Conservation (phyloP, 2,888 invertebrate species). For the Linyphia triangularis region DNA sequence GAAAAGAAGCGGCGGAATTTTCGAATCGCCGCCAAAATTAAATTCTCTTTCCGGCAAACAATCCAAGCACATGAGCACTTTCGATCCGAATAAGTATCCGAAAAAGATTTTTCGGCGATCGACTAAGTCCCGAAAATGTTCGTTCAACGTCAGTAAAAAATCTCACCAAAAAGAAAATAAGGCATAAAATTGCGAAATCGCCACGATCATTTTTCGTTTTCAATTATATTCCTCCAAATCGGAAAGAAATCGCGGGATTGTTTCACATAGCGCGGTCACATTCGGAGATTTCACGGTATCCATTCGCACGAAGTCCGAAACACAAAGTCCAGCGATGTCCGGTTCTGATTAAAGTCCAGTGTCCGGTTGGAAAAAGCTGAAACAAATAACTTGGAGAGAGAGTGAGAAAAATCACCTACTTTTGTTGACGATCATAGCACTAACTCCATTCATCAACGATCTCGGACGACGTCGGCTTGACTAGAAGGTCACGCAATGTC, state of each 20-base stretch:
- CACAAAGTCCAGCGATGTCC: background rate
- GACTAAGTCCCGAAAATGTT: background rate
- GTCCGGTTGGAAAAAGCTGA: background rate
- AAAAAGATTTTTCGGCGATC: background rate
- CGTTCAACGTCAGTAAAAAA: background rate
- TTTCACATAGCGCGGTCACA: background rate
- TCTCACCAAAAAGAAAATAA: background rate
- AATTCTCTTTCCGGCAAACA: background rate
- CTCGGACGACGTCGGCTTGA: background rate
- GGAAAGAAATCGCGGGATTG: background rate
- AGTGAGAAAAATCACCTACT: constrained; percentile 55
- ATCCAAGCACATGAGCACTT: background rate
- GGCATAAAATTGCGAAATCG: background rate
- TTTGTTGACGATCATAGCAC: constrained; percentile 74
- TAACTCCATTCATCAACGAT: constrained; percentile 55
- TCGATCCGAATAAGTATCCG: background rate
- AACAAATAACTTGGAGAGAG: background rate
- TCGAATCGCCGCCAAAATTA: background rate
- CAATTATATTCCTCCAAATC: background rate
- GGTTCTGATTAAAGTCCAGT: background rate
- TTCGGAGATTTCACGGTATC: background rate
- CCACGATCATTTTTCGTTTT: background rate
- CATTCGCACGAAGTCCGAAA: background rate
- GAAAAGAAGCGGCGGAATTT: background rate
- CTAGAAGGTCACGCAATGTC: constrained; percentile 57